Conservation (phyloP, 2,888 invertebrate species). For the Emesis furor region DNA sequence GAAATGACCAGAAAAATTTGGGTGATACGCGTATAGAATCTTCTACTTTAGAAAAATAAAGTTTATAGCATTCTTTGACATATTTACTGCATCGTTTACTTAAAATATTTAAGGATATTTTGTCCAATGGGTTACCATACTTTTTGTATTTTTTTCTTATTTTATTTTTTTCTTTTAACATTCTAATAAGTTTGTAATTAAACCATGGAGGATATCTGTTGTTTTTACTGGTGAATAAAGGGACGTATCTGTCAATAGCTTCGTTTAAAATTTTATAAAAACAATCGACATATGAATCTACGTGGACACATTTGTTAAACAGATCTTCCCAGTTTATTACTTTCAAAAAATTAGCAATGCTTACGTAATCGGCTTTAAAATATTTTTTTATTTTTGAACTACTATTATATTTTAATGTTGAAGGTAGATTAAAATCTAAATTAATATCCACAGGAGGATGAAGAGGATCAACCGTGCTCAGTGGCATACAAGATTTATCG, state of each 20-base stretch:
- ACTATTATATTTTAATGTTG: not conserved
- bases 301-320: not conserved
- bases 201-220: not conserved
- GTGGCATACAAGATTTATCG: not conserved
- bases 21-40: not conserved
- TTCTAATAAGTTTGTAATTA: conserved; percentile 2
- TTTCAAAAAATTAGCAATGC: not conserved
- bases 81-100: conserved; percentile 11
- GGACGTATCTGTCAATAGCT: not conserved
- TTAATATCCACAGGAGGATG: not conserved
- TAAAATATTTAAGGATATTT: not conserved
- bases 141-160: conserved; percentile 9
- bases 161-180: conserved; percentile 3
- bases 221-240: not conserved
- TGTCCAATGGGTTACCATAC: conserved; percentile 8
- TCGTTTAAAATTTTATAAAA: not conserved
- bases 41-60: not conserved
- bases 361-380: conserved; percentile 11
- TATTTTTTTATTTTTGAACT: not conserved
- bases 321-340: not conserved
- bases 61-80: not conserved
- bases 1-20: not conserved
- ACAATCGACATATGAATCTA: not conserved
- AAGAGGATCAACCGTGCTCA: not conserved
- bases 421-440: not conserved